These are phyloP conservation scores for Trichonephila clavata DNA, from an alignment of 1,140 invertebrate species.

Conservation along the genomic window DNA sequence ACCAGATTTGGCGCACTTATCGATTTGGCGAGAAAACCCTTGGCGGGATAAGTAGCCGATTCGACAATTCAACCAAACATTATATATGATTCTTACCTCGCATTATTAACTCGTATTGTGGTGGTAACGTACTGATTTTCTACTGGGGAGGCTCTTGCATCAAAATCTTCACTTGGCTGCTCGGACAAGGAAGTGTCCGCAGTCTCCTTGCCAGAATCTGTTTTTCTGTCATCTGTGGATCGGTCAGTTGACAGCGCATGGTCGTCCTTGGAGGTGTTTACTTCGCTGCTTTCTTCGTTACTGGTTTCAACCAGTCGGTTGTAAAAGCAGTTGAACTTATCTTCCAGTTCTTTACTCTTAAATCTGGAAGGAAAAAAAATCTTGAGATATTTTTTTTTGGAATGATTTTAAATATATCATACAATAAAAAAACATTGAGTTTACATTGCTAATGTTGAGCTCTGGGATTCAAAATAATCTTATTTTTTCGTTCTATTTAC, in stretches of 20 bases:
- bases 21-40: no score
- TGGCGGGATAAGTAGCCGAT: no score
- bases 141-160: background rate
- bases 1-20: no score
- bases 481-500: no score
- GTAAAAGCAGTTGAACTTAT: conserved; percentile 78
- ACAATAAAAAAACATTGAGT: no score
- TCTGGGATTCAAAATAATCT: no score
- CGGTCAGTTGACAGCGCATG: conserved; percentile 74
- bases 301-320: conserved; percentile 78
- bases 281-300: conserved; percentile 77
- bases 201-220: conserved; percentile 64
- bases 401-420: no score
- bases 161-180: conserved; percentile 58
- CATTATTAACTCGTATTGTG: background rate
- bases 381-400: no score
- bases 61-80: no score
- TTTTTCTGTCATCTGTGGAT: conserved; percentile 60
- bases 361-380: conserved; percentile 15
- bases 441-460: no score
- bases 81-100: background rate
- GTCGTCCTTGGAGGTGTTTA: conserved; percentile 77
- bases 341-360: conserved; percentile 77
- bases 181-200: conserved; percentile 61
- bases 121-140: conserved; percentile 26